phyloP scores from a whole-genome alignment of 2,888 invertebrate genomes.

The Drosophila neutralis region DNA sequence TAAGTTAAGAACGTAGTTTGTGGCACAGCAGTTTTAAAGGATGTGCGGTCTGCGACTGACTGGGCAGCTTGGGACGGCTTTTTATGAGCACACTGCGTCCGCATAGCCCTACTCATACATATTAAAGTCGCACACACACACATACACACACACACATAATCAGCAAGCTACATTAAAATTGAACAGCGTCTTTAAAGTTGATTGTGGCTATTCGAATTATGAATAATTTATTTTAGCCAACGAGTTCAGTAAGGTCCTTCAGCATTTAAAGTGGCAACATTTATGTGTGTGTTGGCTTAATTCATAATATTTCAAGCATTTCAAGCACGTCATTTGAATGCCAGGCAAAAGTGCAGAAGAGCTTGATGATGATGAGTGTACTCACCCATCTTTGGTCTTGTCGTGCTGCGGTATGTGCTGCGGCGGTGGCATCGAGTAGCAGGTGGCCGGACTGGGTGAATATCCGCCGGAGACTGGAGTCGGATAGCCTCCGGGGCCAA shows the following conservation, averaged over 20 bases:
- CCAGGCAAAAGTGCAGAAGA: background rate
- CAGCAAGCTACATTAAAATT: background rate
- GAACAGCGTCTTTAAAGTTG: background rate
- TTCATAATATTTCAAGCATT: background rate
- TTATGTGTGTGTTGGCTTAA: background rate
- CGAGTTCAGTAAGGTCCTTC: background rate
- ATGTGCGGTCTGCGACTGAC: slow-evolving; percentile 2
- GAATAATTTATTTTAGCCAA: background rate
- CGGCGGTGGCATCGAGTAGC: slow-evolving; percentile 95
- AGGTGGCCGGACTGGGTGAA: slow-evolving; percentile 88
- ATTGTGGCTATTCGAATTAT: background rate
- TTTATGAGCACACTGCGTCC: slow-evolving; percentile 69
- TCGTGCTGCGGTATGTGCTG: slow-evolving; percentile 91
- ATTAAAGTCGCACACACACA: slow-evolving; percentile 51
- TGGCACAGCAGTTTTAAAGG: slow-evolving; percentile 14
- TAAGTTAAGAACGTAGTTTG: slow-evolving; percentile 35
- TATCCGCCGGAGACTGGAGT: slow-evolving; percentile 90
- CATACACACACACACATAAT: slow-evolving; percentile 25
- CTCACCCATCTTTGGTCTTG: slow-evolving; percentile 87
- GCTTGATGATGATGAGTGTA: slow-evolving; percentile 21
- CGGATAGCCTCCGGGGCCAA: slow-evolving; percentile 87
- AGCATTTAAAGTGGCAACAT: background rate
- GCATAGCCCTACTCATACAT: slow-evolving; percentile 58
- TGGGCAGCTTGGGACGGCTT: slow-evolving; percentile 32
- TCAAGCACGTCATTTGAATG: background rate